Evolutionary conservation across 2,797 vertebrate genomes (phyloP), one percentile per base, ranked within the genome.

Genomic region (Numenius phaeopus): DNA sequence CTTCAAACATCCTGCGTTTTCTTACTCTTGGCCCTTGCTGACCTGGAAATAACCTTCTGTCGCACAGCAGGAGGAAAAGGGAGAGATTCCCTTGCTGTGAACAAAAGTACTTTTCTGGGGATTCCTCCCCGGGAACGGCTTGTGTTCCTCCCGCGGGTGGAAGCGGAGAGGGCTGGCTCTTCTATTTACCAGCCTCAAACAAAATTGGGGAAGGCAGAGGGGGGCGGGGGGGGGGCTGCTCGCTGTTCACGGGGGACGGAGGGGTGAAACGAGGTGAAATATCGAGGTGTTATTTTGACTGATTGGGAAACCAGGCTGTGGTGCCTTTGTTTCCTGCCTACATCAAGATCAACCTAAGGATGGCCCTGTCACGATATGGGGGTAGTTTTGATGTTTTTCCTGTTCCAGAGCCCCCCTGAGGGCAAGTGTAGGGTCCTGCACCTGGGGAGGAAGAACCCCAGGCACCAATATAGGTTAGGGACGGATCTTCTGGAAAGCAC

Each of bases 71-170:
- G 44, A 57, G 22, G 4, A 40, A 47, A 72, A 83, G 49, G 27
- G 64, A 78, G 40, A 58, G 21, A 40, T 52, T 67, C 10, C 34
- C 24, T 57, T 37, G 47, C 22, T 69, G 34, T 32, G 69, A 42
- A 26, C 34, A 58, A 1, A 81, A 90, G 11, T 12, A 12, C 8
- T n/a, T n/a, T n/a, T n/a, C 49, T 39, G 39, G 1, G 3, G 39
- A 15, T 90, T 77, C 29, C 42, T 57, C 17, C 1, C 20, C 32
- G 37, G 64, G 49, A 72, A 26, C 0, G 0, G 18, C 17, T 4
- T 2, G 10, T 11, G 26, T 44, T n/a, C 5, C 3, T 84, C 66
- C 66, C 7, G 2, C 29, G 62, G 65, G 2, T 49, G 72, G 49
- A 22, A 83, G 72, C 21, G 7, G 47, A 23, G 44, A n/a, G 37